Conservation (phyloP, 1,140 invertebrate species). For the Polyergus mexicanus region DNA sequence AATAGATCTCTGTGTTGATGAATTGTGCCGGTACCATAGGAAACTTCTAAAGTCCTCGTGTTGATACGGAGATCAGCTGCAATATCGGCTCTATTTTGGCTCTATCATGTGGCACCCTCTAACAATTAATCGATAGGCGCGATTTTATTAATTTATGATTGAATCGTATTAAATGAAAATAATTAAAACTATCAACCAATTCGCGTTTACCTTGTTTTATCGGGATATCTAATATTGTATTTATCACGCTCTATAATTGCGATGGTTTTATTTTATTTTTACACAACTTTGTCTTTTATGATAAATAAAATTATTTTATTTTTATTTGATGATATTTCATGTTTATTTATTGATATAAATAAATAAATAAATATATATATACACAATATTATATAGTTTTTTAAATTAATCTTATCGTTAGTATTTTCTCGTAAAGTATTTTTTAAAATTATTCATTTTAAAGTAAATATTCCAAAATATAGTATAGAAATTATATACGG, state of each 20-base stretch:
- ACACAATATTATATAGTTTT: no score
- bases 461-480: not conserved
- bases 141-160: slow-evolving; percentile 26
- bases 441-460: not conserved
- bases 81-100: slow-evolving; percentile 25
- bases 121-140: slow-evolving; percentile 20
- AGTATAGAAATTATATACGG: not conserved
- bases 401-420: not conserved
- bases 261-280: not conserved
- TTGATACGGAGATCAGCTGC: slow-evolving; percentile 47
- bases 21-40: slow-evolving; percentile 25
- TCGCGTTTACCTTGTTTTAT: not conserved
- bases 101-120: slow-evolving; percentile 58
- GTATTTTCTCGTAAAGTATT: no score
- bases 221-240: not conserved
- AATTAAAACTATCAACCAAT: not conserved
- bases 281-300: not conserved
- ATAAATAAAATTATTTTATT: no score
- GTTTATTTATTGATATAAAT: not conserved
- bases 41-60: slow-evolving; percentile 23
- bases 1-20: slow-evolving; percentile 36
- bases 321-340: not conserved
- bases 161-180: slow-evolving; percentile 13
- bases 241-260: no score
- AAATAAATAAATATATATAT: not conserved